Evolutionary conservation across 2,888 invertebrate genomes (phyloP).

Genomic region (Euclidia mi): DNA sequence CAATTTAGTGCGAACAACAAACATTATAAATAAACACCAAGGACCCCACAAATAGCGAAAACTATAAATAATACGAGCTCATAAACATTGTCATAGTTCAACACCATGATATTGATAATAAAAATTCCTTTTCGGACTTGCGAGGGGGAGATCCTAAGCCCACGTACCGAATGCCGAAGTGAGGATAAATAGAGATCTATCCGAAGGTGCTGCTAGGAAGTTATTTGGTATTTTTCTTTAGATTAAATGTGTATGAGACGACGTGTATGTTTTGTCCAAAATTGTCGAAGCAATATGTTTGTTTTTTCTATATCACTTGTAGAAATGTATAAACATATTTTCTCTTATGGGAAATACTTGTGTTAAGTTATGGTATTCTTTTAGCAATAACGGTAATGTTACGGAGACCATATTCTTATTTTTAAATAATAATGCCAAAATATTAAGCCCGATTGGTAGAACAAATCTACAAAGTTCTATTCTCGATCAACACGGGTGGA

Average conservation of each 20-base stretch:
- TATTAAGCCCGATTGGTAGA: background rate
- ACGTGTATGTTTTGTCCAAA: background rate
- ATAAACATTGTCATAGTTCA: conserved; percentile 62
- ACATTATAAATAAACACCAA: conserved; percentile 58
- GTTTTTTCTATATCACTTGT: no score
- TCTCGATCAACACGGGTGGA: background rate
- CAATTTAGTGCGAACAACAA: conserved; percentile 60
- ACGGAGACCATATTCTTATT: background rate
- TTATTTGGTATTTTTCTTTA: conserved; percentile 31
- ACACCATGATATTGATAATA: conserved; percentile 80
- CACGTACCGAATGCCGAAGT: conserved; percentile 48
- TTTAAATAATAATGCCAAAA: background rate
- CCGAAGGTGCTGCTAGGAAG: conserved; percentile 30
- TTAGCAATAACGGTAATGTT: background rate
- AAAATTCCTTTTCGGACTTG: conserved; percentile 73
- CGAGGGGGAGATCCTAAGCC: conserved; percentile 54
- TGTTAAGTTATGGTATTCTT: background rate
- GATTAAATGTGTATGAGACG: conserved; percentile 15
- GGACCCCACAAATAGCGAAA: conserved; percentile 57
- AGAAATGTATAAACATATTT: background rate
- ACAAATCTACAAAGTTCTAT: background rate
- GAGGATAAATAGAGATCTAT: conserved; percentile 38
- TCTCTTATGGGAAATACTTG: background rate
- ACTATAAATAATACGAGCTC: conserved; percentile 66
- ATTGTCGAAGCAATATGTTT: background rate